phyloP scores from a whole-genome alignment of 2,888 invertebrate genomes.

The Diadromus collaris region DNA sequence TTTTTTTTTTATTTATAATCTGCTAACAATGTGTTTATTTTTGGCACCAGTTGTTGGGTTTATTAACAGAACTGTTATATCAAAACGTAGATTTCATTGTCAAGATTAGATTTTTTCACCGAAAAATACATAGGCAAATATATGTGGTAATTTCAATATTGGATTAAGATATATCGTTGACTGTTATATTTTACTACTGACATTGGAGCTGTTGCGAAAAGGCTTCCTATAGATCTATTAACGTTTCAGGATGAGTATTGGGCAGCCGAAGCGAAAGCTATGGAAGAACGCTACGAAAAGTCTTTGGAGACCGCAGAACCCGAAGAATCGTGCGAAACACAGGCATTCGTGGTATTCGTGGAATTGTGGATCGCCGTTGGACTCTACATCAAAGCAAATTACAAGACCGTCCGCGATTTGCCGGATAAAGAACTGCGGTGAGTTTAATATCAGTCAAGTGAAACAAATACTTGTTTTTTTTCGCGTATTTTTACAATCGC shows the following conservation, averaged over 20 bases:
- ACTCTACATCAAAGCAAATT: slow-evolving; percentile 72
- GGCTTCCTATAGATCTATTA: neutral
- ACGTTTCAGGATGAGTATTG: slow-evolving; percentile 83
- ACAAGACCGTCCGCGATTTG: slow-evolving; percentile 67
- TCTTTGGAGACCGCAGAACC: slow-evolving; percentile 72
- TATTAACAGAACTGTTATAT: no score
- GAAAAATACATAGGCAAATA: no score
- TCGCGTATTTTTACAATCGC: neutral
- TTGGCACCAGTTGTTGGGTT: no score
- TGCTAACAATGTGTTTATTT: no score
- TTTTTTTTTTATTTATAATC: no score
- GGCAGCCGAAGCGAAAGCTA: slow-evolving; percentile 81
- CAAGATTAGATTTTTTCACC: no score
- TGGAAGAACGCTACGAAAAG: slow-evolving; percentile 80
- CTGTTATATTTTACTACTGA: no score
- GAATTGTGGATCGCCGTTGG: slow-evolving; percentile 76
- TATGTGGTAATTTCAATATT: no score
- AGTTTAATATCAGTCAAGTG: neutral
- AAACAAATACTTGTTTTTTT: neutral
- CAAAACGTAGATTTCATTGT: no score
- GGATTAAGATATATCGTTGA: no score
- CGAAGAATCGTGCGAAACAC: slow-evolving; percentile 61
- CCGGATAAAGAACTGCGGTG: slow-evolving; percentile 73
- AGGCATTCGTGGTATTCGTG: slow-evolving; percentile 69
- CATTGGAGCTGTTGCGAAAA: neutral